Conservation (phyloP, 2,888 invertebrate species). For the Slavum lentiscoides region DNA sequence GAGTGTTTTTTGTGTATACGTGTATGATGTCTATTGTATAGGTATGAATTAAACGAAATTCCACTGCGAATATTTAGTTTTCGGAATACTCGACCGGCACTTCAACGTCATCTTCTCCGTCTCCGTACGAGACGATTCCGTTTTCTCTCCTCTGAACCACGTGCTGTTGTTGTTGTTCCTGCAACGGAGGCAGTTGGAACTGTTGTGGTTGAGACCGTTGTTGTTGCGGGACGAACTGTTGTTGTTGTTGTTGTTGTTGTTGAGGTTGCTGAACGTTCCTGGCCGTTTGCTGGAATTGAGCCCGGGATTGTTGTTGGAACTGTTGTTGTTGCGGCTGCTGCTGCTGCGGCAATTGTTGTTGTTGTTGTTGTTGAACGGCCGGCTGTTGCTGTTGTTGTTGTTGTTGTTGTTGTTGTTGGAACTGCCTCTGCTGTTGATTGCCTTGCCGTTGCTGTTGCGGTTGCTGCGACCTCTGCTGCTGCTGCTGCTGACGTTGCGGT, state of each 20-base stretch:
- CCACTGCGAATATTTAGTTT: background rate
- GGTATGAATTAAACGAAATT: too few relatives aligned
- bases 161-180: constrained; percentile 53
- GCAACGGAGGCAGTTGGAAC: constrained; percentile 49
- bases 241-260: constrained; percentile 55
- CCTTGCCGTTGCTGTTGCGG: constrained; percentile 49
- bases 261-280: constrained; percentile 40
- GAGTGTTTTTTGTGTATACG: background rate
- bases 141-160: constrained; percentile 51
- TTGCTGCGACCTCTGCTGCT: constrained; percentile 46
- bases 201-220: constrained; percentile 55
- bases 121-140: background rate
- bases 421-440: constrained; percentile 50
- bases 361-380: constrained; percentile 34
- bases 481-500: constrained; percentile 53
- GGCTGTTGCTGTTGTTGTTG: constrained; percentile 51
- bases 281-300: constrained; percentile 50
- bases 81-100: constrained; percentile 20
- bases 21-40: background rate
- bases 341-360: constrained; percentile 51
- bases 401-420: constrained; percentile 41
- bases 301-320: constrained; percentile 51
- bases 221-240: constrained; percentile 55
- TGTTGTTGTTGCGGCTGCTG: constrained; percentile 52
- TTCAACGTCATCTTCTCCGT: background rate